Conservation (phyloP, 2,113 vertebrate species). For the Cyprinodon brontotheroides region DNA sequence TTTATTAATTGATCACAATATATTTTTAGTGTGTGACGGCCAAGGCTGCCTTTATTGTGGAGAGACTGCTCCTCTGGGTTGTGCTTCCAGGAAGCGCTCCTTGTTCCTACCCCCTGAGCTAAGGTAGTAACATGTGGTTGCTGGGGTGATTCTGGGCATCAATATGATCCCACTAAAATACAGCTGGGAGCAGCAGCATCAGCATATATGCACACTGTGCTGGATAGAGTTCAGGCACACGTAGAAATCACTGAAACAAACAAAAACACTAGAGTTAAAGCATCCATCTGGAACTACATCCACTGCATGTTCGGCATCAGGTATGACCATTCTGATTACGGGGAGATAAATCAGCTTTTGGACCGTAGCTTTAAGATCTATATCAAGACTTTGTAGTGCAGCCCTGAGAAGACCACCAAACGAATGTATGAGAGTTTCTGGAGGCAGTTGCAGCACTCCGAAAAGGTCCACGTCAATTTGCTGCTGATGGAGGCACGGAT, state of each 20-base stretch:
- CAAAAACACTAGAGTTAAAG: slow-evolving; percentile 50
- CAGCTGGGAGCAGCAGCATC: slow-evolving; percentile 76
- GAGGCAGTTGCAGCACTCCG: slow-evolving; percentile 99
- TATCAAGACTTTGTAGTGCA: slow-evolving; percentile 98
- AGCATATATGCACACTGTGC: slow-evolving; percentile 76
- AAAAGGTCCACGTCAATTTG: slow-evolving; percentile 99
- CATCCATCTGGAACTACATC: slow-evolving; percentile 90
- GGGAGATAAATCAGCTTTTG: slow-evolving; percentile 97
- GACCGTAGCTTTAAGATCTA: slow-evolving; percentile 99
- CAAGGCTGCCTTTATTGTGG: too few relatives aligned
- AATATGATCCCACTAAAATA: slow-evolving; percentile 73
- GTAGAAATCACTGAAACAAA: slow-evolving; percentile 43
- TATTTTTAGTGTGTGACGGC: too few relatives aligned
- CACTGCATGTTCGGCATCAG: slow-evolving; percentile 99
- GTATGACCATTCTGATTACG: slow-evolving; percentile 98
- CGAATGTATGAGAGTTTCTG: slow-evolving; percentile 99
- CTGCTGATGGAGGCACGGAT: slow-evolving; percentile 99
- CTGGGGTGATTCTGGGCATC: slow-evolving; percentile 51
- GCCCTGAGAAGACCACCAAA: slow-evolving; percentile 96
- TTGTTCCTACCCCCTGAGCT: too few relatives aligned
- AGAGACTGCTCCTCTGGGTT: too few relatives aligned
- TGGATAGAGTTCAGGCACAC: slow-evolving; percentile 80
- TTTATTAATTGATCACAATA: too few relatives aligned
- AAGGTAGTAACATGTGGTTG: too few relatives aligned
- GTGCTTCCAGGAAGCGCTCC: too few relatives aligned